These are phyloP conservation scores for Rhegmatorhina hoffmannsi DNA, from an alignment of 2,113 vertebrate species.

Conservation along the genomic window DNA sequence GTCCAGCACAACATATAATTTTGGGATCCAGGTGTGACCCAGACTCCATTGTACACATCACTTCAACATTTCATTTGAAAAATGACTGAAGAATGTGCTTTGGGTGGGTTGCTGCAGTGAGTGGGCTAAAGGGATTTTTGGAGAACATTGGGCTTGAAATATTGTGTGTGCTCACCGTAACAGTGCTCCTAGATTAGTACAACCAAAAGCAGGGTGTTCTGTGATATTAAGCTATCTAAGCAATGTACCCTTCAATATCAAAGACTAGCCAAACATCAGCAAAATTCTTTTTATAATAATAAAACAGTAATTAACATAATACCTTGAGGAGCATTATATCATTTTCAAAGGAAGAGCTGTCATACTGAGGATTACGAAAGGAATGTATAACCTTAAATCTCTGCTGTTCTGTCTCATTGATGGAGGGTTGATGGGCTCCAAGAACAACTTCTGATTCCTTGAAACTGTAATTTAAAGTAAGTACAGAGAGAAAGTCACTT, in stretches of 20 bases:
- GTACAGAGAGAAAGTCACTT: not conserved
- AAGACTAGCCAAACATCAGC: not conserved
- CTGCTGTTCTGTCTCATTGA: not conserved
- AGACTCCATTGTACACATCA: not conserved
- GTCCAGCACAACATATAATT: not conserved
- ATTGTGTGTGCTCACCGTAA: not conserved
- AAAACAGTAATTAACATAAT: not conserved
- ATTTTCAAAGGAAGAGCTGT: not conserved
- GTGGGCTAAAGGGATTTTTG: not conserved
- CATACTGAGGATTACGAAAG: not conserved
- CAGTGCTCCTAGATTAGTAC: not conserved
- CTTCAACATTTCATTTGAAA: not conserved
- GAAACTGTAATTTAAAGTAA: not conserved
- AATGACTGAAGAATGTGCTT: not conserved
- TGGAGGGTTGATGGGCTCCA: not conserved
- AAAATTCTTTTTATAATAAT: not conserved
- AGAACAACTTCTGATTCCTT: not conserved
- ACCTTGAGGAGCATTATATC: slow-evolving; percentile 24
- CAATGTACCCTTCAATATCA: not conserved
- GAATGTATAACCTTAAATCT: not conserved
- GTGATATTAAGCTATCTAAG: not conserved
- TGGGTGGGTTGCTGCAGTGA: not conserved
- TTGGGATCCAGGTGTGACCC: not conserved
- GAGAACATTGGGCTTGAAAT: not conserved
- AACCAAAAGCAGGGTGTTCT: not conserved